Evolutionary conservation across 2,113 vertebrate genomes (phyloP), one percentile per base, ranked within the genome.

Genomic region (Epinephelus fuscoguttatus): DNA sequence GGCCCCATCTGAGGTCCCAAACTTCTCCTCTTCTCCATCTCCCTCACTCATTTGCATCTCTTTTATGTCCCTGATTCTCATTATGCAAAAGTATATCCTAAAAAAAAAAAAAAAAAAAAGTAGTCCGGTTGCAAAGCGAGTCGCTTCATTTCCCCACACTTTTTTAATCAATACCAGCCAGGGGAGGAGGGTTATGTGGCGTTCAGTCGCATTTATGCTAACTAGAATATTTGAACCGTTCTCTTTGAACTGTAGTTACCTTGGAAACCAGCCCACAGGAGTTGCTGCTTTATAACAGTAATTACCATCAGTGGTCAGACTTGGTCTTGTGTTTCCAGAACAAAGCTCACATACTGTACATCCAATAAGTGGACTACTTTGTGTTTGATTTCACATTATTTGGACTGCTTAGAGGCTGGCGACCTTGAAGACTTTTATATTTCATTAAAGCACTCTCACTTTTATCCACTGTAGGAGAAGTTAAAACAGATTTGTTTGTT

Each of bases 151-250:
- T 88, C 88, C 68, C 66, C 47, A 47, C 80, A 85, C 81, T 88
- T 90, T 89, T 93, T 91, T 91, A 88, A 92, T 93, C 90, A 91
- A 90, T 92, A 91, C 62, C 76, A 81, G 77, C 64, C 88, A 80
- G 69, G 42, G 73, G 64, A 84, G 59, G 71, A 59, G 71, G 72
- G 80, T 82, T 82, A 81, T 56, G 23, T 59, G 70, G 81, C 75
- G 82, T 80, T 86, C 80, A 70, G 78, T 83, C 53, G 61, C 86
- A 84, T 88, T 92, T 91, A 87, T 90, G 85, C 79, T 84, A 91
- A 94, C 82, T 84, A 81, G 85, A 93, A 89, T 83, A 87, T 91
- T 84, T 85, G 80, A 84, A 74, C 81, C 47, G 12, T 81, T 91
- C 67, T 80, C 85, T 87, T 90, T 91, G 86, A 93, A 93, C 88